Evolutionary conservation across 2,888 invertebrate genomes (phyloP), one percentile per base, ranked within the genome.

Genomic region (Pediacus dermestoides): DNA sequence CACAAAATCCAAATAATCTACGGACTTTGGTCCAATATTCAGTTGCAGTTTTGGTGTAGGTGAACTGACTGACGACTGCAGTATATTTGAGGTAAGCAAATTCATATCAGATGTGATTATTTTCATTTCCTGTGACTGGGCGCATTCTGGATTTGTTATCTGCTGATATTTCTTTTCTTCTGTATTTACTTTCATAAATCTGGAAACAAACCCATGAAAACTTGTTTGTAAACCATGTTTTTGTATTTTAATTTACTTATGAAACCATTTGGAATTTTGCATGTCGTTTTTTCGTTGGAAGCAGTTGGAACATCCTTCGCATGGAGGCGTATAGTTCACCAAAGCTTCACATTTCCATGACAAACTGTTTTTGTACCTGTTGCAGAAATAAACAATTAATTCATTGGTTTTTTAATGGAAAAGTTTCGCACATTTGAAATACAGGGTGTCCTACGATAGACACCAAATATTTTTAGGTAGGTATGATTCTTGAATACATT

Each of bases 261-360:
- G 69, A 67, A 75, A 75, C 76, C 76, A 76, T 25, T 7, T 16
- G 15, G 22, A 9, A 8, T 28, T 28, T 3, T 14, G 13, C 33
- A n/a, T 9, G 8, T n/a, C 26, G 1, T 28, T 25, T 39, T 39
- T 44, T 32, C 60, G 58, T 42, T 74, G 47, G 26, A 39, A 66
- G 59, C 93, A 93, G 53, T 81, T 82, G 14, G 76, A 78, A 64
- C 93, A 94, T 6, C 93, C 93, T 2, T 71, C 55, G 58, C 93
- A 94, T 0, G 91, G 88, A 2, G 80, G 79, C 2, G 85, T 80
- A 63, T 85, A 93, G 42, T 75, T 76, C n/a, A 93, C 62, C 4
- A 76, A 70, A 0, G 85, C 88, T 60, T 77, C 73, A 55, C 85
- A 82, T 42, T 80, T 73, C 83, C 86, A 85, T 23, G 76, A 77